Percentiles rank a stretch among this genome's conserved stretches.
phyloP scores from a whole-genome alignment of 2,797 vertebrate species.

The Phoxinus dragarum region DNA sequence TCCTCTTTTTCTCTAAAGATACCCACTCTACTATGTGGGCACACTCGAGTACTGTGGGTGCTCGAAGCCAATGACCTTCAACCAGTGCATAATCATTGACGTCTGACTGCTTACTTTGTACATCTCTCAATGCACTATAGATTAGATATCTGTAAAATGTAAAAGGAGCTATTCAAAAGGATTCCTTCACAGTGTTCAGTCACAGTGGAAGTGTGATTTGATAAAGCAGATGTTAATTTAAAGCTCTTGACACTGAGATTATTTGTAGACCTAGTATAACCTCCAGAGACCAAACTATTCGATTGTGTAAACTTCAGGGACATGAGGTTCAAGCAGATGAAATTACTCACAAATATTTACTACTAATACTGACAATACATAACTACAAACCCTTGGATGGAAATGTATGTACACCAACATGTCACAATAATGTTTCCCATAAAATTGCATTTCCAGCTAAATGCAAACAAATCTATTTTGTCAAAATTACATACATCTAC shows the following conservation, averaged over 20 bases:
- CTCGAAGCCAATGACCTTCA: constrained; percentile 41
- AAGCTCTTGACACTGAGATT: constrained; percentile 8
- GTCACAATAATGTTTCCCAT: background rate
- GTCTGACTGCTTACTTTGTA: constrained; percentile 18
- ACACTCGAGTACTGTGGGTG: constrained; percentile 39
- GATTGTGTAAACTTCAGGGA: background rate
- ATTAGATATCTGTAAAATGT: constrained; percentile 3
- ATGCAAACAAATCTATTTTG: background rate
- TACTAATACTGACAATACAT: background rate
- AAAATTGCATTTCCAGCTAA: background rate
- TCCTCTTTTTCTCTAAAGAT: constrained; percentile 41
- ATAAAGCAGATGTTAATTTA: background rate
- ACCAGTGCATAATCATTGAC: constrained; percentile 27
- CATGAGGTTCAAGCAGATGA: background rate
- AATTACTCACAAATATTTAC: background rate
- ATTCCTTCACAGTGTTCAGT: background rate
- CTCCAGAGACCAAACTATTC: background rate
- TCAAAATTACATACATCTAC: background rate
- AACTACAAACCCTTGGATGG: background rate
- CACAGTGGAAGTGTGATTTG: background rate
- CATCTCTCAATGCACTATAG: background rate
- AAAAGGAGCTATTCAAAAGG: background rate
- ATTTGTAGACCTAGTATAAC: background rate
- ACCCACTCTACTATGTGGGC: constrained; percentile 40
- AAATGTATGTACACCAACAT: background rate